These are phyloP conservation scores for Vespertilio murinus DNA, from an alignment of 2,797 vertebrate species.

Conservation along the genomic window DNA sequence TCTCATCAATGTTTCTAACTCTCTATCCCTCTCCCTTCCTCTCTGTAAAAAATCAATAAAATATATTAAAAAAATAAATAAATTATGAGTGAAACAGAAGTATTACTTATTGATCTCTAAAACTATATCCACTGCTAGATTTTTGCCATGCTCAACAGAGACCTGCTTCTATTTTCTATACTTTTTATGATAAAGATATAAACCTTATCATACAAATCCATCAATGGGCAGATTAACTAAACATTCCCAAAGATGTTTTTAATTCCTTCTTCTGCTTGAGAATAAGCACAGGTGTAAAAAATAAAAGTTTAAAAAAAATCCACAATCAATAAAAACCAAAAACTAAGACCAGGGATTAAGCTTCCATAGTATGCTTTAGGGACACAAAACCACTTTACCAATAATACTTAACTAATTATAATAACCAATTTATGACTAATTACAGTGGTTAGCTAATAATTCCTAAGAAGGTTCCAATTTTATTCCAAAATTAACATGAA, in stretches of 20 bases:
- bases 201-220: not conserved
- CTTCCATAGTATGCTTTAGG: not conserved
- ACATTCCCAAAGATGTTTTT: not conserved
- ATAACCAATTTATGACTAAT: not conserved
- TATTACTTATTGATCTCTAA: not conserved
- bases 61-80: no score
- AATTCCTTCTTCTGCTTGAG: not conserved
- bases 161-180: not conserved
- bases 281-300: not conserved
- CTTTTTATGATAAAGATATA: conserved; percentile 12
- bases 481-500: conserved; percentile 14
- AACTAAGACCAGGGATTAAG: not conserved
- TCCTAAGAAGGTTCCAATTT: not conserved
- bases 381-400: not conserved
- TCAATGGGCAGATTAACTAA: not conserved
- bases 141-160: not conserved
- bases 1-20: no score
- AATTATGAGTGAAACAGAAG: conserved; percentile 19
- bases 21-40: no score
- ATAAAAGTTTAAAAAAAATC: not conserved
- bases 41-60: no score
- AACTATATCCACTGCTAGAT: not conserved
- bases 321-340: not conserved
- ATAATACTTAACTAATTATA: not conserved
- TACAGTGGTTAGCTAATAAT: not conserved